phyloP scores from a whole-genome alignment of 2,797 vertebrate species.

The Falco rusticolus region DNA sequence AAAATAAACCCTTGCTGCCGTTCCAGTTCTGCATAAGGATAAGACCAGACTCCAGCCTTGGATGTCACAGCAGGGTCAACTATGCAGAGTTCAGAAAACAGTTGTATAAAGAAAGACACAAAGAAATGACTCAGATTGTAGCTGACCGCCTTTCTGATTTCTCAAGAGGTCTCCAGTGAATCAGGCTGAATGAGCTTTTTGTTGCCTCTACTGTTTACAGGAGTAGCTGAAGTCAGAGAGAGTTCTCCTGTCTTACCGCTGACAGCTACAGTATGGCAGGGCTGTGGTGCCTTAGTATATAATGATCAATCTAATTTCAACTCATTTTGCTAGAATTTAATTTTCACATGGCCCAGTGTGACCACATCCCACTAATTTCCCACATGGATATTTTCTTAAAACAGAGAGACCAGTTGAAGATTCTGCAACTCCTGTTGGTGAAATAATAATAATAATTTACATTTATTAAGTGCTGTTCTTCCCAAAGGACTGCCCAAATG shows the following conservation, averaged over 20 bases:
- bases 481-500: slow-evolving; percentile 40
- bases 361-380: slow-evolving; percentile 62
- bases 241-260: slow-evolving; percentile 45
- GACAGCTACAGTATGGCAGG: slow-evolving; percentile 26
- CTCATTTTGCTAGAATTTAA: slow-evolving; percentile 64
- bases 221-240: slow-evolving; percentile 39
- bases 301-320: slow-evolving; percentile 65
- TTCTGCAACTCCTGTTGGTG: slow-evolving; percentile 52
- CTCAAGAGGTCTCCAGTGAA: slow-evolving; percentile 41
- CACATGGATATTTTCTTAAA: slow-evolving; percentile 65
- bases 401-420: slow-evolving; percentile 52
- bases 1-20: background rate
- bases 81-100: slow-evolving; percentile 36
- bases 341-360: slow-evolving; percentile 59
- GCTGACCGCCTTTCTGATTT: slow-evolving; percentile 24
- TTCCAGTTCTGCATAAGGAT: background rate
- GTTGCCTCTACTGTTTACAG: slow-evolving; percentile 36
- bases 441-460: slow-evolving; percentile 65
- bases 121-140: slow-evolving; percentile 21
- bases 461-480: slow-evolving; percentile 61
- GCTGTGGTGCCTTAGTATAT: background rate
- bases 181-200: slow-evolving; percentile 46
- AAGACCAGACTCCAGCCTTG: background rate
- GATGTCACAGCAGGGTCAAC: background rate
- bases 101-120: slow-evolving; percentile 18